A percentile compares a stretch with the other conserved stretches of the same genome.
Evolutionary conservation across 2,113 vertebrate genomes (phyloP).

Genomic region (Heterotis niloticus): DNA sequence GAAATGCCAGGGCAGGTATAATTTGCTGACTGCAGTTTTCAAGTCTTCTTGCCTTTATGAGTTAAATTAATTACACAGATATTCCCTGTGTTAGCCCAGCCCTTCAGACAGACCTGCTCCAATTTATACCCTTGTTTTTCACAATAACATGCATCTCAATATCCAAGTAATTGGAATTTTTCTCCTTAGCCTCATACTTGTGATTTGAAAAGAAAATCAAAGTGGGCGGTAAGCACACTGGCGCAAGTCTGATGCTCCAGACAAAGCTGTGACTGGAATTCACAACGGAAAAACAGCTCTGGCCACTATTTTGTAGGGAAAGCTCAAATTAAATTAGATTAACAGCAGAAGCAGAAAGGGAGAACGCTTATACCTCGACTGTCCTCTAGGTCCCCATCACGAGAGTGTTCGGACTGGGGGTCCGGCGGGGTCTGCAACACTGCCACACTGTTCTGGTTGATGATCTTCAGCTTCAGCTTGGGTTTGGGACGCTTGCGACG

Average conservation of each 20-base stretch:
- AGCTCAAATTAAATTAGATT: no score
- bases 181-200: neutral
- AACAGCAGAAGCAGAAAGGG: no score
- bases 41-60: constrained; percentile 26
- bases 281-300: no score
- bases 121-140: neutral
- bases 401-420: constrained; percentile 72
- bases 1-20: constrained; percentile 26
- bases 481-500: constrained; percentile 88
- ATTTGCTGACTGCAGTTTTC: constrained; percentile 36
- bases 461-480: constrained; percentile 95
- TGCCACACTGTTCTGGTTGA: constrained; percentile 96
- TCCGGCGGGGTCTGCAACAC: constrained; percentile 90
- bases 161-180: neutral
- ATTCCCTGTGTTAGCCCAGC: neutral
- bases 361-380: constrained; percentile 69
- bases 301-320: no score
- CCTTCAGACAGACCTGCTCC: neutral
- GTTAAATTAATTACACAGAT: constrained; percentile 30
- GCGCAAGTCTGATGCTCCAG: no score
- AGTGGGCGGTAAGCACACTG: neutral
- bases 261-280: no score
- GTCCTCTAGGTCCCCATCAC: constrained; percentile 78
- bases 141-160: neutral
- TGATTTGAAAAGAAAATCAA: neutral